A percentile compares a stretch with the other conserved stretches of the same genome.
phyloP scores from a whole-genome alignment of 2,888 invertebrate genomes.

The Eupeodes luniger region DNA sequence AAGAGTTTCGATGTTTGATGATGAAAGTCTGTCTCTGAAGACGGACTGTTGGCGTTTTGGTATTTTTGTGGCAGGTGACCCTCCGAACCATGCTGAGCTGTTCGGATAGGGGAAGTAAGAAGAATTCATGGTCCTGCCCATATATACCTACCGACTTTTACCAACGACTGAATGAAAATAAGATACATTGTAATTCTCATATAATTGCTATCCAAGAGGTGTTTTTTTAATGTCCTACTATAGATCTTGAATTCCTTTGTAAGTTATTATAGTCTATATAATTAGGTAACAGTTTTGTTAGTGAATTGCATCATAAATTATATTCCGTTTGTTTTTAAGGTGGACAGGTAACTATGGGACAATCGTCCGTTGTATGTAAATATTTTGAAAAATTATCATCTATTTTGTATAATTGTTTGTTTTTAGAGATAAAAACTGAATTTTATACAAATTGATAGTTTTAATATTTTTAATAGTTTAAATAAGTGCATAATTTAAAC shows the following conservation, averaged over 20 bases:
- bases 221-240: slow-evolving; percentile 60
- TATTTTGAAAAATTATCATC: slow-evolving; percentile 24
- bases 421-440: neutral
- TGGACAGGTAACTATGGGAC: neutral
- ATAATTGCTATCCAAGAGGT: slow-evolving; percentile 62
- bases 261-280: slow-evolving; percentile 46
- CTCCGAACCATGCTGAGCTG: neutral
- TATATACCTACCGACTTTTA: slow-evolving; percentile 1
- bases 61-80: slow-evolving; percentile 62
- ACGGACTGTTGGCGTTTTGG: neutral
- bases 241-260: slow-evolving; percentile 7
- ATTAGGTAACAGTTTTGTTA: slow-evolving; percentile 51
- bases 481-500: no score
- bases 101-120: slow-evolving; percentile 16
- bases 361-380: slow-evolving; percentile 2
- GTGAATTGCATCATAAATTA: slow-evolving; percentile 42
- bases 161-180: slow-evolving; percentile 37
- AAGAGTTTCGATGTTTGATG: slow-evolving; percentile 61
- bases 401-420: slow-evolving; percentile 15
- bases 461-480: no score
- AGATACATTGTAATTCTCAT: slow-evolving; percentile 57
- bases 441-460: neutral
- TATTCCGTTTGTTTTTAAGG: slow-evolving; percentile 1
- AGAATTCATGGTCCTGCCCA: neutral
- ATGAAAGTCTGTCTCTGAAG: slow-evolving; percentile 56